These are phyloP conservation scores for Dicrurus megarhynchus DNA, from an alignment of 2,113 vertebrate species.

Conservation along the genomic window DNA sequence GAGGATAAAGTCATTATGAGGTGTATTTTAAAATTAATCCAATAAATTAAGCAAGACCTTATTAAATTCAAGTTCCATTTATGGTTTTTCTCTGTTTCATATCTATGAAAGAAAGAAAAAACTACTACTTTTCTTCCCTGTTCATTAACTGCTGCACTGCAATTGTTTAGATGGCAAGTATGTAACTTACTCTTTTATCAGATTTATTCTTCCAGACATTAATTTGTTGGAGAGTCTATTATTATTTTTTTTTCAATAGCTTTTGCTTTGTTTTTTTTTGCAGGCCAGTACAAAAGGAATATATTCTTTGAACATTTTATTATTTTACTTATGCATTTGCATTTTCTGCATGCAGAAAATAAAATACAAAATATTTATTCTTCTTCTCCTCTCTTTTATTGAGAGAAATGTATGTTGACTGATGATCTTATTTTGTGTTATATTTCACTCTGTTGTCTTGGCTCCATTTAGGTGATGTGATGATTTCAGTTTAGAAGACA, in stretches of 20 bases:
- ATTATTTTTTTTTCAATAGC: not conserved
- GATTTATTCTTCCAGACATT: not conserved
- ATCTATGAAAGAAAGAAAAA: not conserved
- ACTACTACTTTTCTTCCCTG: not conserved
- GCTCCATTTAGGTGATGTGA: not conserved
- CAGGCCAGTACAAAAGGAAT: not conserved
- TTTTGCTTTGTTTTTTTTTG: not conserved
- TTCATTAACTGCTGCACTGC: not conserved
- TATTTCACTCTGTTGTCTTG: not conserved
- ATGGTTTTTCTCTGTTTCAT: not conserved
- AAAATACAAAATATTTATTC: not conserved
- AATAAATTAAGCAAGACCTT: constrained; percentile 39
- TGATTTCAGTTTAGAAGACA: not conserved
- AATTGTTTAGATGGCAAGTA: not conserved
- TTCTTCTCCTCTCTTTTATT: too few relatives aligned
- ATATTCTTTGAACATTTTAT: not conserved
- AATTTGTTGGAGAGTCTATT: not conserved
- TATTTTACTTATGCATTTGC: not conserved
- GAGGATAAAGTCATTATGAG: constrained; percentile 47
- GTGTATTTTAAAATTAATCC: constrained; percentile 54
- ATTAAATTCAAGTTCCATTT: constrained; percentile 28
- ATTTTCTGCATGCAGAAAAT: not conserved
- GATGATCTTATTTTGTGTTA: not conserved
- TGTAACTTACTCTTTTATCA: not conserved
- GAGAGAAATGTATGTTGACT: not conserved